Conservation (phyloP, 2,888 invertebrate genomes). For the Andrena bicolor region DNA sequence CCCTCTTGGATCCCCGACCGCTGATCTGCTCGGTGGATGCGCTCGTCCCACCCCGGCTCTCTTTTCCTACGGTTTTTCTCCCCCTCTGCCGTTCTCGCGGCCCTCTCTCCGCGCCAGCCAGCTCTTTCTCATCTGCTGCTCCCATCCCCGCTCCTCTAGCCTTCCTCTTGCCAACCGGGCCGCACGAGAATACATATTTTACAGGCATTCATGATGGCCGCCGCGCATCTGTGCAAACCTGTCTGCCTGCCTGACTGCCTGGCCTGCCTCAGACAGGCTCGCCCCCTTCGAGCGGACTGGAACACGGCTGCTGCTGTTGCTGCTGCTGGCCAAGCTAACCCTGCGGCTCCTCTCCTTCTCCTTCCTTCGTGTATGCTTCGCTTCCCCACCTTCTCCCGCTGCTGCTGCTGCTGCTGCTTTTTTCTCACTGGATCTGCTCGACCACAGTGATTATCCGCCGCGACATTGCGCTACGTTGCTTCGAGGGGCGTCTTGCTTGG, state of each 20-base stretch:
- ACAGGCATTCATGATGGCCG: conserved; percentile 85
- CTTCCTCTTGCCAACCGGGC: conserved; percentile 68
- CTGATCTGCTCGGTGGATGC: conserved; percentile 47
- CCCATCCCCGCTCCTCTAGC: conserved; percentile 48
- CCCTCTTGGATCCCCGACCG: conserved; percentile 3
- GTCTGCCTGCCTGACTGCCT: conserved; percentile 76
- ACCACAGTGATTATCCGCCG: neutral
- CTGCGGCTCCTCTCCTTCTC: conserved; percentile 19
- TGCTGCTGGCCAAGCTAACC: conserved; percentile 61
- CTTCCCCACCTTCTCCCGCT: neutral
- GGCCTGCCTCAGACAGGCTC: conserved; percentile 71
- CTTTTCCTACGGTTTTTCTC: conserved; percentile 77
- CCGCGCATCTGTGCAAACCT: conserved; percentile 84
- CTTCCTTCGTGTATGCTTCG: neutral
- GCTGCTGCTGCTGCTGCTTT: neutral
- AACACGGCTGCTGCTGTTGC: conserved; percentile 50
- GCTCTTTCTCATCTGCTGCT: conserved; percentile 63
- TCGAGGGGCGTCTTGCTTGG: neutral
- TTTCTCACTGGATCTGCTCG: neutral
- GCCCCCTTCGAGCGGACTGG: conserved; percentile 65
- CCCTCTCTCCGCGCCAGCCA: conserved; percentile 64
- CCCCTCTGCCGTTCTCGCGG: conserved; percentile 47
- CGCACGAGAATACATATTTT: conserved; percentile 84
- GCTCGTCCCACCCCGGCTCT: conserved; percentile 61
- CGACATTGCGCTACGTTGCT: neutral